Evolutionary conservation across 1,140 invertebrate genomes (phyloP).

Genomic region (Drosophila subobscura): DNA sequence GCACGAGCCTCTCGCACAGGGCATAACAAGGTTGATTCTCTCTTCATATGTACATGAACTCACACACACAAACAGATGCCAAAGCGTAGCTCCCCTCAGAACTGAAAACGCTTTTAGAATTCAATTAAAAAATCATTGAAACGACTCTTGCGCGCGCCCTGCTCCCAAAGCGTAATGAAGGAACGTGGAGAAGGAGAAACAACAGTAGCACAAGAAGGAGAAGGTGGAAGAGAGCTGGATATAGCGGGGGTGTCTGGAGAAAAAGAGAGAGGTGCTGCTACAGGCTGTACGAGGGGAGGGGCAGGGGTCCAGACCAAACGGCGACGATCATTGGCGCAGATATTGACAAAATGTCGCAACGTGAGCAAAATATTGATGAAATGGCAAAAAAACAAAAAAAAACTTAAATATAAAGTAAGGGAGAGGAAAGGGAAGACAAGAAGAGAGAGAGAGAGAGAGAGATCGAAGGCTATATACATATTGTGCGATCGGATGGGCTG

Average conservation of each 20-base stretch:
- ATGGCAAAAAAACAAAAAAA: constrained; percentile 60
- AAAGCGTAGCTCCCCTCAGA: constrained; percentile 65
- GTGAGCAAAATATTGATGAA: constrained; percentile 80
- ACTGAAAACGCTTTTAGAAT: constrained; percentile 79
- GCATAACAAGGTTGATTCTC: constrained; percentile 67
- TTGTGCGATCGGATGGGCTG: no score
- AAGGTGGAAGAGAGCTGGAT: not conserved
- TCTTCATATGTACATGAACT: constrained; percentile 21
- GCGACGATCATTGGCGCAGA: constrained; percentile 78
- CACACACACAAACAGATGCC: constrained; percentile 54
- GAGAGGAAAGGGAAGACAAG: constrained; percentile 18
- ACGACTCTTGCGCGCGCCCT: constrained; percentile 51
- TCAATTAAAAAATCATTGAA: constrained; percentile 81
- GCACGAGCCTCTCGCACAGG: no score
- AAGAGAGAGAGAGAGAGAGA: not conserved
- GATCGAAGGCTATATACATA: constrained; percentile 28
- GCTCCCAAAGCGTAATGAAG: constrained; percentile 3
- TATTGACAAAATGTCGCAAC: constrained; percentile 83
- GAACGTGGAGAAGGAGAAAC: constrained; percentile 6
- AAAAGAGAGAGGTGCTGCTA: not conserved
- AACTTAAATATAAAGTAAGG: not conserved
- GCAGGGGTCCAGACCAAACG: constrained; percentile 39
- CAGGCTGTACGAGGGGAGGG: not conserved
- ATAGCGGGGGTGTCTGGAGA: not conserved
- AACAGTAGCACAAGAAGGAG: not conserved